These are phyloP conservation scores for Choristoneura fumiferana DNA, from an alignment of 1,140 invertebrate species.

Conservation along the genomic window DNA sequence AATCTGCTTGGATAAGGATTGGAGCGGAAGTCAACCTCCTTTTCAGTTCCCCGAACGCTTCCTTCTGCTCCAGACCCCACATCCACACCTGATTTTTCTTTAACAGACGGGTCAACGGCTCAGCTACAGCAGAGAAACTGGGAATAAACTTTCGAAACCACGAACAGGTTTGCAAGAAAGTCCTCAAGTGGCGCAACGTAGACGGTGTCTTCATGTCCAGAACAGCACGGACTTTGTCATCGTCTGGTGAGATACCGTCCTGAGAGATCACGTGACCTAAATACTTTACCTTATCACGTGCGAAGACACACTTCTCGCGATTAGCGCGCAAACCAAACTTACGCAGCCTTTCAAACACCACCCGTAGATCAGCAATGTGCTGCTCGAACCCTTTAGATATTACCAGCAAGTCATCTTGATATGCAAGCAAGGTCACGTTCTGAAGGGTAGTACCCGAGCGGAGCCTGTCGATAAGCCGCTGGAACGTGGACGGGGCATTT, in stretches of 20 bases:
- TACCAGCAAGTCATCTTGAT: too few species aligned
- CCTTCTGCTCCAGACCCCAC: slow-evolving; percentile 23
- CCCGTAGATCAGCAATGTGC: too few species aligned
- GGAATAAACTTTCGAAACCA: slow-evolving; percentile 56
- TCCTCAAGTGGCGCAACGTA: slow-evolving; percentile 3
- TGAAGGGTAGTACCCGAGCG: too few species aligned
- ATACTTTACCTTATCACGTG: too few species aligned
- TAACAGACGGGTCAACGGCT: slow-evolving; percentile 47
- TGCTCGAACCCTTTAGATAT: too few species aligned
- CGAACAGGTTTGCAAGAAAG: slow-evolving; percentile 37
- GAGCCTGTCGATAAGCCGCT: too few species aligned
- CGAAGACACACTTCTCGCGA: too few species aligned
- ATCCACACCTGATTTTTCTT: slow-evolving; percentile 41
- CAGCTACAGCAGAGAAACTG: slow-evolving; percentile 45
- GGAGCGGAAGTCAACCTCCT: not conserved
- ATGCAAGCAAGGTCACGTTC: too few species aligned
- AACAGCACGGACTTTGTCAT: not conserved
- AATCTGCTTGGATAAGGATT: too few species aligned
- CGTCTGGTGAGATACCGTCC: not conserved
- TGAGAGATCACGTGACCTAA: not conserved
- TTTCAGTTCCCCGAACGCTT: slow-evolving; percentile 13
- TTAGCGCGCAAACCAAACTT: too few species aligned
- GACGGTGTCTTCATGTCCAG: not conserved
- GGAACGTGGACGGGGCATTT: too few species aligned
- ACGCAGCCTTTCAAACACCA: slow-evolving; percentile 26